These are phyloP conservation scores for Dufourea novaeangliae DNA, from an alignment of 1,140 invertebrate species.

Conservation along the genomic window DNA sequence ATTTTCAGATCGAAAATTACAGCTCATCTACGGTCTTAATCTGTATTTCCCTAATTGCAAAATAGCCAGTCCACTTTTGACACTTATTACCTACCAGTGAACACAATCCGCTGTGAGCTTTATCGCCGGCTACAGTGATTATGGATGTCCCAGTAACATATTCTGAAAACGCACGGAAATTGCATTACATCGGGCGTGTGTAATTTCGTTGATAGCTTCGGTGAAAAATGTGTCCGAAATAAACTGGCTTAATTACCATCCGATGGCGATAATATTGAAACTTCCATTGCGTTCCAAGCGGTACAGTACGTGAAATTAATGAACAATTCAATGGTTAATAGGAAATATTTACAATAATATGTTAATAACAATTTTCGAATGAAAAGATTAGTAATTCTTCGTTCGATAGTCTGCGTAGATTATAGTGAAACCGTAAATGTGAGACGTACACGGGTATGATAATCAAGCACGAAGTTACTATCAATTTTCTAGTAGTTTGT, in stretches of 20 bases:
- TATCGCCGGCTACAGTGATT: constrained; percentile 21
- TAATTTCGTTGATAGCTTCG: neutral
- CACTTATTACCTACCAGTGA: constrained; percentile 9
- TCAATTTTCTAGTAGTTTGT: constrained; percentile 72
- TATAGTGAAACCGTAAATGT: neutral
- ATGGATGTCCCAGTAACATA: constrained; percentile 20
- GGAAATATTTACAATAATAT: too few species aligned
- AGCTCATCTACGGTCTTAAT: neutral
- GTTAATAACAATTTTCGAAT: too few species aligned
- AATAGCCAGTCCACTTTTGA: constrained; percentile 11
- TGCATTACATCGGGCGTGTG: constrained; percentile 16
- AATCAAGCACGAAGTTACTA: constrained; percentile 64
- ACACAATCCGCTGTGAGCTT: neutral
- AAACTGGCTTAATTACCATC: neutral
- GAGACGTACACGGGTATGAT: constrained; percentile 38
- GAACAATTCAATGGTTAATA: neutral
- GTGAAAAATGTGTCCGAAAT: neutral
- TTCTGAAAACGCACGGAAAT: constrained; percentile 24
- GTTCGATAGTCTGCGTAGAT: neutral
- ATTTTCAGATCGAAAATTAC: constrained; percentile 13
- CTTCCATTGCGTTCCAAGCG: neutral
- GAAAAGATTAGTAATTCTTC: neutral
- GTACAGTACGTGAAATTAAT: neutral
- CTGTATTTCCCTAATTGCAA: constrained; percentile 20
- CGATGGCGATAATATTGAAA: neutral